Evolutionary conservation across 2,888 invertebrate species (phyloP), one percentile per base, ranked within the genome.

Genomic region (Zaprionus obscuricornis): DNA sequence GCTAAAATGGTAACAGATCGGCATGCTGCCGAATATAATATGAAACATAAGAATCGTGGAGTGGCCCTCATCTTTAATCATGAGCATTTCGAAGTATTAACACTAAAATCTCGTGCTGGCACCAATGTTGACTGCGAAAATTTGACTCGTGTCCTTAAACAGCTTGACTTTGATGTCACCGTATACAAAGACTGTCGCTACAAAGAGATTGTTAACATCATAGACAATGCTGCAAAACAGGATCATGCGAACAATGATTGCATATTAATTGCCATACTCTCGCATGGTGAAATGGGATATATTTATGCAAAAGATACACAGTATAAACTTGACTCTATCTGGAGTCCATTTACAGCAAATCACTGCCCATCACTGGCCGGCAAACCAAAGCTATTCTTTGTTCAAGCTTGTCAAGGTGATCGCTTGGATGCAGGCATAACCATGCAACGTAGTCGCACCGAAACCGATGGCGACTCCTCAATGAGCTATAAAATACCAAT

Each of bases 401-500:
- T 95, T 67, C 94, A 98, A 92, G 97, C 97, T 56, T 98, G 98
- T 81, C 97, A 97, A 90, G 97, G 97, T 4, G 96, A 96, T 88
- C 94, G 94, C 86, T 91, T 97, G 24, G 97, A 97, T 90, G 91
- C 92, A 46, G 97, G 97, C 10, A 92, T 94, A 10, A 93, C 93
- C 39, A 90, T 96, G 51, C 78, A 85, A 50, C 87, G 87, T 1
- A 57, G 63, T 2, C 86, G 68, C 17, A 93, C 92, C 55, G 95
- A 95, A 88, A 95, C 96, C 10, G 96, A 96, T 90, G 95, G 96
- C 7, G 88, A 89, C 52, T 87, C 88, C 14, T 87, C 89, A 0
- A 91, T 93, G 74, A 93, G 94, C 24, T 96, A 96, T 85, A 94
- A 94, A 86, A 97, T 98, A 82, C 98, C 98, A 2, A 92, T 94